Conservation (phyloP, 1,140 invertebrate genomes). For the Brachionus koreanus region DNA sequence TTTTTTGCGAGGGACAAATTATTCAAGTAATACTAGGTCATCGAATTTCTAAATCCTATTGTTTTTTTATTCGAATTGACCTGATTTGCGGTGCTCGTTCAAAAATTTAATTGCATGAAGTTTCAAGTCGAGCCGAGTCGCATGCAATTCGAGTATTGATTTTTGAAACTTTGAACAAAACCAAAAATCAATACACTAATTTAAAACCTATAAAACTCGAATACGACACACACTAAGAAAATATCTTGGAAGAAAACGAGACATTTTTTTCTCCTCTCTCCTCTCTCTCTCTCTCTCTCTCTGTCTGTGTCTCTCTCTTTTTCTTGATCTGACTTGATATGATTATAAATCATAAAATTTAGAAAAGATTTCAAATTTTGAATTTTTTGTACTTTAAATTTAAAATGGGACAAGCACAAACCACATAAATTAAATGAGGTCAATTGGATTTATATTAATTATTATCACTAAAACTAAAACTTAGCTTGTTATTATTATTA, state of each 20-base stretch:
- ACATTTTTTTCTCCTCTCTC: background rate
- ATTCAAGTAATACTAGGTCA: slow-evolving; percentile 35
- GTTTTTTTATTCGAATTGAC: slow-evolving; percentile 10
- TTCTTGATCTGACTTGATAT: background rate
- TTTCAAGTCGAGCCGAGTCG: background rate
- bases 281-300: background rate
- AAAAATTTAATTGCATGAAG: slow-evolving; percentile 19
- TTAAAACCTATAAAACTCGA: background rate
- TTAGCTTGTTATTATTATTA: slow-evolving; percentile 16
- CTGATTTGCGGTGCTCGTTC: background rate
- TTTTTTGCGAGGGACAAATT: background rate
- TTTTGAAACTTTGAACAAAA: slow-evolving; percentile 34
- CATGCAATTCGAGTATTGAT: slow-evolving; percentile 39
- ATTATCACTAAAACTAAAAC: slow-evolving; percentile 28
- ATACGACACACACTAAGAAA: background rate
- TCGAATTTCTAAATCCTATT: background rate
- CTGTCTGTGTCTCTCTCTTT: background rate
- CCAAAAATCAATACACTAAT: slow-evolving; percentile 19
- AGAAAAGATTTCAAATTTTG: background rate
- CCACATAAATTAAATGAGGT: slow-evolving; percentile 20
- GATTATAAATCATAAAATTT: background rate
- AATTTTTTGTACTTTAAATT: slow-evolving; percentile 29
- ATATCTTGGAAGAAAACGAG: slow-evolving; percentile 1
- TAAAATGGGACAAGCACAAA: slow-evolving; percentile 34
- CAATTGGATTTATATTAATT: slow-evolving; percentile 40